Evolutionary conservation across 64 coral and sea anemone species (phyloP), one percentile per base, ranked within the genome.

Genomic region (Trachythela sp.): DNA sequence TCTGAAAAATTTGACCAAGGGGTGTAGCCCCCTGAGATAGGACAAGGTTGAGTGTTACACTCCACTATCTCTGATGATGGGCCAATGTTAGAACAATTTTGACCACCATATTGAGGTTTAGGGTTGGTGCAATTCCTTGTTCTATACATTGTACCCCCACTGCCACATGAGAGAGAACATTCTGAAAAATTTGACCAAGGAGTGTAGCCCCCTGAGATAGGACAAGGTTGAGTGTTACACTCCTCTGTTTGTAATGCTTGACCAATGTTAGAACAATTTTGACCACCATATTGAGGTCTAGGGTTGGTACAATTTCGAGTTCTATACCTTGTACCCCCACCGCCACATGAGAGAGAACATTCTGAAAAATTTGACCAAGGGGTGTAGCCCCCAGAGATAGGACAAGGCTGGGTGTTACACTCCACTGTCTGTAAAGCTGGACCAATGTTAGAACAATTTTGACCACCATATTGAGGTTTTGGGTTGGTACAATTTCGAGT

Each of bases 401-500:
- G 59, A 14, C 59, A 68, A 68, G 20, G 59, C n/a, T 90, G 22
- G 35, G 6, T 22, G 56, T 64, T 91, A 39, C 33, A 76, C 64
- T 48, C 26, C 70, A 36, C 8, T 33, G 42, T 31, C 33, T 76
- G 29, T 27, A 68, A n/a, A 67, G 84, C 10, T 13, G 37, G 71
- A 15, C 34, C 13, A 33, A n/a, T 9, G 18, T 0, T 30, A 9
- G 48, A 9, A 76, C 64, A 45, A 24, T 26, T 39, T 38, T 64
- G 34, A 8, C 27, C 48, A 33, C 71, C 70, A 26, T 1, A 89
- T 64, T 91, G 86, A 20, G 93, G 86, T 36, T 40, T 84, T 30
- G 96, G 96, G 72, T 90, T 91, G 1, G 93, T 85, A 67, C 96
- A 99, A 39, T 71, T 59, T 87, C 96, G 86, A 33, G 17, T 86